Base-by-base conservation (phyloP, 2,797 vertebrate species). In the Myotis pilosus region DNA sequence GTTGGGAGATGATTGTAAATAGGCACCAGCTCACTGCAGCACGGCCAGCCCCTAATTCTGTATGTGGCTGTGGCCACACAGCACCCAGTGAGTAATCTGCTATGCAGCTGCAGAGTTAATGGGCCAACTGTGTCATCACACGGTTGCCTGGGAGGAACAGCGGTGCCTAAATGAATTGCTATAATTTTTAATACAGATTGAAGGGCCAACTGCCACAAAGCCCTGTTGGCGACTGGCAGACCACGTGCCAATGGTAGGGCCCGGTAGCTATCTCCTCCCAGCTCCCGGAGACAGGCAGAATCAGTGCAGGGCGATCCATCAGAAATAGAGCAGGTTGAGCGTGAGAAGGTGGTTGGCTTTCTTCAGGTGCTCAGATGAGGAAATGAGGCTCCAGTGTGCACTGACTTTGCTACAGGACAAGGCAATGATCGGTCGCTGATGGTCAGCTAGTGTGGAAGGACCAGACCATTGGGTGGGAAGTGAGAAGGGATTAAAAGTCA, bases 11-110 rank as follows among this genome's bases (percentile, higher is more conserved):
- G 33, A 75, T 19, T 97, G 68, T 75, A 88, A 83, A 94, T 69
- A 93, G 94, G 74, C 87, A 64, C 96, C 78, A 92, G 89, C 88
- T 95, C 95, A 89, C 68, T 3, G 44, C 97, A 93, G 96, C 91
- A 89, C 92, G 0, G n/a, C 92, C 4, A 10, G 92, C 47, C 91
- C 90, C 87, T 97, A 91, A 97, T 97, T 98, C 95, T n/a, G 30
- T 8, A n/a, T 64, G 94, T 89, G 96, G 87, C 87, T 97, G 1
- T 62, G 87, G 93, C 55, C 3, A 84, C 2, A 0, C 4, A 19
- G 88, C 38, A 64, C 93, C 25, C 8, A 33, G 49, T 57, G 64
- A 66, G 89, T 96, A 38, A 97, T 97, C 95, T 82, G 87, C 78
- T 85, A 5, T 80, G 90, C 96, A 96, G 97, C 95, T 97, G 97